Evolutionary conservation across 2,797 vertebrate genomes (phyloP).

Genomic region (Pangasius larnaudii): DNA sequence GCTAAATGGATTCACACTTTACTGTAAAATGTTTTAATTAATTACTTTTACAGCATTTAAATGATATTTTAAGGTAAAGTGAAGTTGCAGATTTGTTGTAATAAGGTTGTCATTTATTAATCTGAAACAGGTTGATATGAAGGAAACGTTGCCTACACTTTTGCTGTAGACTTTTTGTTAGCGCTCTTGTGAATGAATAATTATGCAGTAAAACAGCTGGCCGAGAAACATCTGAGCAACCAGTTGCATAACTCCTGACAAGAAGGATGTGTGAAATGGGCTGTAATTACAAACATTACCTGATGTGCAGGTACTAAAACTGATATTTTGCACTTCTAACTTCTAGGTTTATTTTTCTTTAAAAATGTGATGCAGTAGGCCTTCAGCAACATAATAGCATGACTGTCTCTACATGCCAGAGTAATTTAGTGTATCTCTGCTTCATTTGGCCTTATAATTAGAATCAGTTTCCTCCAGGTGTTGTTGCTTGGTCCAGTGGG

Average conservation of each 20-base stretch:
- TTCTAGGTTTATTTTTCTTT: neutral
- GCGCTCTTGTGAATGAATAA: neutral
- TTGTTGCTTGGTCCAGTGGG: neutral
- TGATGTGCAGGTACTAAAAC: neutral
- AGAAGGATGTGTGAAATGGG: neutral
- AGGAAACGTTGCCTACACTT: neutral
- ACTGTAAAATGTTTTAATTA: neutral
- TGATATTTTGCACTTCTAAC: neutral
- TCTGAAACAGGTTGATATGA: neutral
- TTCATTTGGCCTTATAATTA: conserved; percentile 43
- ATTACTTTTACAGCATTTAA: neutral
- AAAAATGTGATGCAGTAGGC: neutral
- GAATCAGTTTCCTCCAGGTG: conserved; percentile 45
- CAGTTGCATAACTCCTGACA: neutral
- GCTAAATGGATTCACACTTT: neutral
- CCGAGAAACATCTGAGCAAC: neutral
- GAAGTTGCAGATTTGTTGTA: neutral
- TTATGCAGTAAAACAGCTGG: neutral
- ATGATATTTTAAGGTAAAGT: neutral
- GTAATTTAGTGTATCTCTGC: conserved; percentile 13
- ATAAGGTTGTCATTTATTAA: neutral
- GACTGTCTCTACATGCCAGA: neutral
- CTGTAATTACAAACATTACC: neutral
- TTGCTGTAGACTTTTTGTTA: neutral
- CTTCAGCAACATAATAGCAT: neutral